Evolutionary conservation across 2,888 invertebrate species (phyloP).

Genomic region (Macropis europaea): DNA sequence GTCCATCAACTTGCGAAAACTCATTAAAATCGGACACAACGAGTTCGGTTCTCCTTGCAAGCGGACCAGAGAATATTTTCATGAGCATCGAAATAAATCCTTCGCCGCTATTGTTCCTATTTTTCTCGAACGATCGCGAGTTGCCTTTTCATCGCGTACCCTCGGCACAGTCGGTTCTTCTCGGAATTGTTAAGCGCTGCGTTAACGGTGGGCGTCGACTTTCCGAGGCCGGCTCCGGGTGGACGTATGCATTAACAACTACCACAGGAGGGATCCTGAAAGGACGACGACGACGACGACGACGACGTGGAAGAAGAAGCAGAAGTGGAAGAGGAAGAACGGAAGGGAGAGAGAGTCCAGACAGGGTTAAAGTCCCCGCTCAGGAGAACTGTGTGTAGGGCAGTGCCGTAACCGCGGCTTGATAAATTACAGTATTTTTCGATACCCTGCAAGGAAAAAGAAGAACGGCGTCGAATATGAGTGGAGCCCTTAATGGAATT

Average conservation of each 20-base stretch:
- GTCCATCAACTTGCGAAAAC: no score
- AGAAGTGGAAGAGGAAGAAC: slow-evolving; percentile 1
- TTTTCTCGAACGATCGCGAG: slow-evolving; percentile 30
- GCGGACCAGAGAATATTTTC: not conserved
- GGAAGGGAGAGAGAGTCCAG: slow-evolving; percentile 20
- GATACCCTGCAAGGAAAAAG: slow-evolving; percentile 49
- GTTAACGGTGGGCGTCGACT: slow-evolving; percentile 52
- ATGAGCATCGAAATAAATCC: slow-evolving; percentile 27
- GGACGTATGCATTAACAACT: slow-evolving; percentile 49
- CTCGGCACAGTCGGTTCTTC: slow-evolving; percentile 30
- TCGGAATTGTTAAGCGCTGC: slow-evolving; percentile 48
- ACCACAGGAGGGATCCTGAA: slow-evolving; percentile 31
- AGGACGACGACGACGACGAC: slow-evolving; percentile 24
- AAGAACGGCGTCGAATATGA: slow-evolving; percentile 50
- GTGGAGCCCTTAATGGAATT: slow-evolving; percentile 61
- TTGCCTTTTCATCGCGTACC: slow-evolving; percentile 44
- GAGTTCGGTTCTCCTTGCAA: no score
- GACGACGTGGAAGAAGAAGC: no score
- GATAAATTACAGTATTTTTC: slow-evolving; percentile 64
- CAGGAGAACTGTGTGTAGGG: slow-evolving; percentile 34
- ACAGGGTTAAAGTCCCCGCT: slow-evolving; percentile 53
- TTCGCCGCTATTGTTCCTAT: slow-evolving; percentile 30
- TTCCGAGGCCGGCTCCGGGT: slow-evolving; percentile 39
- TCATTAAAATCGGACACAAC: no score
- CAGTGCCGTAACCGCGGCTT: slow-evolving; percentile 49